Base-by-base conservation (phyloP, 2,888 invertebrate species). In the Digitonthophagus gazella region DNA sequence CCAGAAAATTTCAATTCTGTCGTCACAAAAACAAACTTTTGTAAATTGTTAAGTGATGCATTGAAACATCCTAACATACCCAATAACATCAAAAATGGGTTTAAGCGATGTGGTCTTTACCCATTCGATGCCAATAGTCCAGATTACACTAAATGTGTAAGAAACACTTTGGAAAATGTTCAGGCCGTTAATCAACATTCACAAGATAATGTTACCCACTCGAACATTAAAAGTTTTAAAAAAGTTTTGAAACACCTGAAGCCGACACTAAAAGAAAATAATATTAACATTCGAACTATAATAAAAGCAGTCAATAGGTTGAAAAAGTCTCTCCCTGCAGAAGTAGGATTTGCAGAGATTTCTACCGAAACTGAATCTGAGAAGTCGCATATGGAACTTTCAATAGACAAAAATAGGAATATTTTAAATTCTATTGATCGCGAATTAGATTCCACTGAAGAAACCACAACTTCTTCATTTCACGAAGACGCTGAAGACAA, bases 1-100 rank as follows among this genome's bases (percentile, higher is more conserved):
- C 71, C 71, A 55, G 74, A 75, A 72, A 73, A 73, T 65, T 55
- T 64, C 2, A 73, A 74, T 44, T 67, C 64, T 55, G 54, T 58
- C 5, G 20, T 78, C 8, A 76, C 76, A 56, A 79, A 77, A 74
- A 14, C 69, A 18, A 74, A 73, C 3, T 78, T 79, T 72, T 74
- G 73, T 63, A 71, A 73, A 22, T 56, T 77, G 18, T 74, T 79
- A 19, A 67, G 71, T 57, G 63, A 67, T 65, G 69, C 71, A 15
- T 64, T 74, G 58, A 15, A 58, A 71, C 15, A 19, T 28, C 19
- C 63, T 63, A 14, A 63, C 14, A 69, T 71, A 22, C 16, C 64
- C 19, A 66, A 68, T 5, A 69, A 67, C 4, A 72, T 74, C 18
- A 63, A 61, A 68, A 74, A 74, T 58, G 73, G 72, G 19, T 75